Conservation (phyloP, 2,113 vertebrate species). For the Crotalus helleri region DNA sequence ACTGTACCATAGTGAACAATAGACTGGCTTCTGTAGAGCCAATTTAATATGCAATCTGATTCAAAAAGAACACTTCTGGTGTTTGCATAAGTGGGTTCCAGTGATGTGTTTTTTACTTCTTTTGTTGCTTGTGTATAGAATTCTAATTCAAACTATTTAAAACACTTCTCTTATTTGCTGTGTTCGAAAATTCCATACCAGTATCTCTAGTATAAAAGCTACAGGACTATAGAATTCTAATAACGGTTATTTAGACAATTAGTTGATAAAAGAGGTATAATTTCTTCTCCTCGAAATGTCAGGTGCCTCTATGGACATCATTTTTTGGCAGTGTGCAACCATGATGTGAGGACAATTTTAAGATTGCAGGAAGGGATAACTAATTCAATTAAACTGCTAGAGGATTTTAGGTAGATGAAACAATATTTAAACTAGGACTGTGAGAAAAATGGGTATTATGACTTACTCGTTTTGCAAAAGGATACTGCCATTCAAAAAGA, state of each 20-base stretch:
- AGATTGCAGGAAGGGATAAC: background rate
- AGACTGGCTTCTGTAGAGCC: background rate
- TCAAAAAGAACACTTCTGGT: background rate
- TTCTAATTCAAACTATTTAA: conserved; percentile 35
- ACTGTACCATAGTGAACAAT: background rate
- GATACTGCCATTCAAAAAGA: background rate
- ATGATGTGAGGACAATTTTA: conserved; percentile 3
- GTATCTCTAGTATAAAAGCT: background rate
- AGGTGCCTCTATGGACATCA: accelerated
- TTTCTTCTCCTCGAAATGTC: conserved; percentile 5
- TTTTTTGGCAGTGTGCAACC: background rate
- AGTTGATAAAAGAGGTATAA: background rate
- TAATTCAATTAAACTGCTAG: background rate
- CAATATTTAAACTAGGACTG: background rate
- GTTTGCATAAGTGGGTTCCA: background rate
- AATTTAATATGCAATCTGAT: background rate
- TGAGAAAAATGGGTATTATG: background rate
- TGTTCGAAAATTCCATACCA: conserved; percentile 21
- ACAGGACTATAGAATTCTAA: background rate
- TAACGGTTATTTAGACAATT: background rate
- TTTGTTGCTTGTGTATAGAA: conserved; percentile 18
- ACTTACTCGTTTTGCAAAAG: background rate
- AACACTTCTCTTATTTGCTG: background rate
- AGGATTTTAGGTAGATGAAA: conserved; percentile 25
- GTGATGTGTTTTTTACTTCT: background rate